Evolutionary conservation across 2,113 vertebrate genomes (phyloP).

Genomic region (Apteryx owenii): DNA sequence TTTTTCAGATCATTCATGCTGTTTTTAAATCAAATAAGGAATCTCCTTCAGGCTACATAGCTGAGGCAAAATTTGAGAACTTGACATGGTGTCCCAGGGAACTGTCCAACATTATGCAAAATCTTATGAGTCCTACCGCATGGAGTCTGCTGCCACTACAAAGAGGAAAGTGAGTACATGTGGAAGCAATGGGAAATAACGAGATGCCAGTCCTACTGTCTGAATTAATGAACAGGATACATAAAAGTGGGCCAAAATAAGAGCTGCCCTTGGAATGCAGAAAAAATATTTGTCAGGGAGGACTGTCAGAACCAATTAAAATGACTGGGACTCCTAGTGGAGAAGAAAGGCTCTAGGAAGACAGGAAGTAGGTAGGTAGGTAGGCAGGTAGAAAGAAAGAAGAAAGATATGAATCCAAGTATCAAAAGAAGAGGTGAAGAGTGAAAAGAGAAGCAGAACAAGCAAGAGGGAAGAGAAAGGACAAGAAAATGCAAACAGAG

Average conservation of each 20-base stretch:
- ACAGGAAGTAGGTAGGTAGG: not conserved
- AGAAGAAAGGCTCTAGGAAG: not conserved
- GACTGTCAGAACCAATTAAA: not conserved
- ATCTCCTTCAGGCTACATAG: not conserved
- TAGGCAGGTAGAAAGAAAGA: not conserved
- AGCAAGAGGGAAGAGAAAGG: not conserved
- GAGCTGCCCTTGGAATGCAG: not conserved
- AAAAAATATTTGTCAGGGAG: not conserved
- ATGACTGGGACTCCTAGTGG: accelerated
- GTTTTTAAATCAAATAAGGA: not conserved
- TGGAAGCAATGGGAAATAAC: not conserved
- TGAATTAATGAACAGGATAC: not conserved
- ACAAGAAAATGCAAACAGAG: not conserved
- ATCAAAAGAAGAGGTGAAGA: not conserved
- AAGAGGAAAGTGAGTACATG: not conserved
- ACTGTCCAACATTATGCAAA: not conserved
- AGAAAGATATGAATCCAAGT: not conserved
- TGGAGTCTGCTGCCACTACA: not conserved
- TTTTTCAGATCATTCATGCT: not conserved
- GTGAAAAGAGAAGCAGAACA: not conserved
- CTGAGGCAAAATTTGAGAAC: not conserved
- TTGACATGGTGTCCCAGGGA: not conserved
- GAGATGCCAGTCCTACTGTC: not conserved
- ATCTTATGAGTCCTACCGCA: not conserved
- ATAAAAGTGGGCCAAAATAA: not conserved